phyloP scores from a whole-genome alignment of 2,888 invertebrate genomes.

The Trissonchulus sp. region DNA sequence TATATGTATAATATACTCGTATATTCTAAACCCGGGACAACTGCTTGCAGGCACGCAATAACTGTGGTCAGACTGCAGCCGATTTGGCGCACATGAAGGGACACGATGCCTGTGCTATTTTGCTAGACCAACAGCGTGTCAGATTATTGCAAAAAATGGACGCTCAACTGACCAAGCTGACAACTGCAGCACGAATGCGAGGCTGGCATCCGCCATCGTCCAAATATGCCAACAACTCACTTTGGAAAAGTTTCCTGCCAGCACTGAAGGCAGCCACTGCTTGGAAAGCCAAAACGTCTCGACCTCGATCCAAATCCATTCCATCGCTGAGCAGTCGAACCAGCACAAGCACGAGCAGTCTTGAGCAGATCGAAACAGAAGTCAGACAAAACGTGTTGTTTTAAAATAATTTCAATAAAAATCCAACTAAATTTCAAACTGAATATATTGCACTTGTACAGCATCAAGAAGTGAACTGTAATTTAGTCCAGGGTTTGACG shows the following conservation, averaged over 20 bases:
- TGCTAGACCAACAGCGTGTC: background rate
- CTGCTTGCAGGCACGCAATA: no score
- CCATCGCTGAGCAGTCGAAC: no score
- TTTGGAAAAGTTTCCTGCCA: background rate
- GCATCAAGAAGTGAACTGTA: no score
- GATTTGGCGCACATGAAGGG: background rate
- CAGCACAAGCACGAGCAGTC: no score
- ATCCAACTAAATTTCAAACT: no score
- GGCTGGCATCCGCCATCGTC: background rate
- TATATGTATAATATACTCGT: no score
- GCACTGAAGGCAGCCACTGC: background rate
- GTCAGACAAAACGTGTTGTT: no score
- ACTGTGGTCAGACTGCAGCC: background rate
- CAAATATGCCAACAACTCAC: background rate
- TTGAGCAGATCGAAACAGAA: no score
- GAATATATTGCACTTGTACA: no score
- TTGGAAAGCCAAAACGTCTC: background rate
- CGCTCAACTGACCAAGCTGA: background rate
- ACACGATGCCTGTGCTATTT: background rate
- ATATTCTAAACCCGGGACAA: no score
- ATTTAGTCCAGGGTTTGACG: no score
- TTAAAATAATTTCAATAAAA: no score
- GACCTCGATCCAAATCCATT: background rate
- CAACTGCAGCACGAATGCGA: background rate
- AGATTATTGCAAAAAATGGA: background rate